A percentile compares a stretch with the other conserved stretches of the same genome.
phyloP scores from a whole-genome alignment of 2,888 invertebrate species.

The Cabera pusaria region DNA sequence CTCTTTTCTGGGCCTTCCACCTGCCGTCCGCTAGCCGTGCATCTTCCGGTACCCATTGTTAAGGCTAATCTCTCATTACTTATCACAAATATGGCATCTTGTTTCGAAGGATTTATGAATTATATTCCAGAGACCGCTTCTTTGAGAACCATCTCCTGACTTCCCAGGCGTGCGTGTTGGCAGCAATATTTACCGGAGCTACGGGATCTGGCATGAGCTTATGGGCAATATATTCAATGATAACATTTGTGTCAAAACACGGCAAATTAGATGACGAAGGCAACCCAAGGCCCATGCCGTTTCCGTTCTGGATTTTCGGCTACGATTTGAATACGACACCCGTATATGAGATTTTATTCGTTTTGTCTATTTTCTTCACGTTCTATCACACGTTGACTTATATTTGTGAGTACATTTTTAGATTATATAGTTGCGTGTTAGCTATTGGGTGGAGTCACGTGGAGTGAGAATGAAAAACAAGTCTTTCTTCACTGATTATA shows the following conservation, averaged over 20 bases:
- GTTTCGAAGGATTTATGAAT: too few species aligned
- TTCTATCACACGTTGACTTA: conserved; percentile 9
- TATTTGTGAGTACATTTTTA: conserved; percentile 15
- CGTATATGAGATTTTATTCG: conserved; percentile 10
- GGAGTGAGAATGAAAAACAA: too few species aligned
- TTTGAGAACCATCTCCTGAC: conserved; percentile 22
- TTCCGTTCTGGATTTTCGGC: conserved; percentile 15
- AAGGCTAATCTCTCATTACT: too few species aligned
- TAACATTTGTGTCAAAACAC: too few species aligned
- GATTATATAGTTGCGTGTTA: too few species aligned
- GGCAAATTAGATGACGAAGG: neutral
- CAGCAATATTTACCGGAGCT: neutral
- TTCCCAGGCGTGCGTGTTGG: conserved; percentile 10
- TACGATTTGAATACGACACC: conserved; percentile 13
- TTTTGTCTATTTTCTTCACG: conserved; percentile 3
- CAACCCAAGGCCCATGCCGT: conserved; percentile 13
- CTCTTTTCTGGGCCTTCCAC: too few species aligned
- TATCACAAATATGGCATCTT: too few species aligned
- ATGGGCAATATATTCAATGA: too few species aligned
- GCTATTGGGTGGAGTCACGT: too few species aligned
- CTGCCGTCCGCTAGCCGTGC: too few species aligned
- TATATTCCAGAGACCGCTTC: conserved; percentile 18
- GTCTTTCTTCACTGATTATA: too few species aligned
- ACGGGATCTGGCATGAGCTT: conserved; percentile 9
- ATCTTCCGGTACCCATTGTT: too few species aligned